Evolutionary conservation across 1,140 invertebrate genomes (phyloP), one percentile per base, ranked within the genome.

Genomic region (Aphelenchoides fujianensis): DNA sequence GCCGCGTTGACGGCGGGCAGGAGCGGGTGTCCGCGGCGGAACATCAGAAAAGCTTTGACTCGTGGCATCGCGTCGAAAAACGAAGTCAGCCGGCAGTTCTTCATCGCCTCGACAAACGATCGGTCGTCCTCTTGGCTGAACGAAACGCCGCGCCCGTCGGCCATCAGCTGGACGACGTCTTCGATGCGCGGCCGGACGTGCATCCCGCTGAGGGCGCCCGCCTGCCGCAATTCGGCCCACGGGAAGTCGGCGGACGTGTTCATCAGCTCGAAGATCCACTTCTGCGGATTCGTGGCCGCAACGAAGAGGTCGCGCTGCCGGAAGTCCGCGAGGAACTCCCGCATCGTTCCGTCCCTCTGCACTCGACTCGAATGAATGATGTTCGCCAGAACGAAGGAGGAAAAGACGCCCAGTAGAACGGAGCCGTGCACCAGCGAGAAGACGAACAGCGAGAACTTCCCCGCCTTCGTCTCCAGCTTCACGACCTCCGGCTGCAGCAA

Each of bases 121-220:
- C 55, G 55, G 34, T 59, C 55, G 23, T 59, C 55, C 27, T 59
- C 55, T 59, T 59, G 55, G 34, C 34, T 59, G 55, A 59, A 59
- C 55, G 34, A 59, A 5, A 59, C 34, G 12, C 55, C 55, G 34
- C 19, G 5, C 28, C 34, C 55, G 5, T 59, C 19, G 5, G 34
- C 55, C 7, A 59, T 32, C 19, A 59, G 34, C 7, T 59, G 5
- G 19, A 59, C 34, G 12, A 59, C 55, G 28, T 59, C 55, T 59
- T 59, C 55, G 28, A 59, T 59, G 12, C 5, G 5, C 19, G 55
- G 55, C 34, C 5, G 55, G 27, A 59, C 19, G 34, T 59, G 55
- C 28, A 59, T 59, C 5, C 34, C 34, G 55, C 34, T 59, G 28
- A 5, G 12, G 5, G 41, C 23, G 12, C 28, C 7, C 55, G 55